Evolutionary conservation across 2,113 vertebrate species (phyloP).

Genomic region (Choloepus hoffmanni): DNA sequence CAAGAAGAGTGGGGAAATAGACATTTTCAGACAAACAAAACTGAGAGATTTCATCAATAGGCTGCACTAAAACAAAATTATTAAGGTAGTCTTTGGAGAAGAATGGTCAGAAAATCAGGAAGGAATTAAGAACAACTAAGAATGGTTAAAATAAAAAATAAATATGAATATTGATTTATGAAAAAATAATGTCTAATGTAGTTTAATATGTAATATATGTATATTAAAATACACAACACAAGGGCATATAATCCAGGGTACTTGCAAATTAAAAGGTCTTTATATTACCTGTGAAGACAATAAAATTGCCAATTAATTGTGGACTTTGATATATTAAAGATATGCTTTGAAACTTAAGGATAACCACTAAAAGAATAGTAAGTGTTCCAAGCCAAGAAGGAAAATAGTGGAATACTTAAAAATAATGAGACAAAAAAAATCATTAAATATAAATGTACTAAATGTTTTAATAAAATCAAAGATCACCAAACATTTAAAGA

Average conservation of each 20-base stretch:
- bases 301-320: background rate
- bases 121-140: background rate
- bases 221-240: background rate
- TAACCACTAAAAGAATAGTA: background rate
- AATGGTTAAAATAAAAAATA: background rate
- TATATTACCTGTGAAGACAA: background rate
- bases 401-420: conserved; percentile 5
- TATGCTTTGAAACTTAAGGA: background rate
- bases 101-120: background rate
- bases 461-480: conserved; percentile 8
- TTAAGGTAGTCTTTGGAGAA: background rate
- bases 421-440: too few species aligned
- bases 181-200: background rate
- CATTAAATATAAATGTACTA: conserved; percentile 29
- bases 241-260: background rate
- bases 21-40: background rate
- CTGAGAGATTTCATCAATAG: background rate
- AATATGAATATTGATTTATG: background rate
- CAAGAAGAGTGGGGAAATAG: background rate
- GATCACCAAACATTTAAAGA: background rate
- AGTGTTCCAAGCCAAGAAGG: background rate
- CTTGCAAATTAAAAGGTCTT: background rate
- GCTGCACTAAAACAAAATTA: background rate
- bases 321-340: background rate
- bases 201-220: background rate